Evolutionary conservation across 1,140 invertebrate species (phyloP).

Genomic region (Stenopsyche tienmushanensis): DNA sequence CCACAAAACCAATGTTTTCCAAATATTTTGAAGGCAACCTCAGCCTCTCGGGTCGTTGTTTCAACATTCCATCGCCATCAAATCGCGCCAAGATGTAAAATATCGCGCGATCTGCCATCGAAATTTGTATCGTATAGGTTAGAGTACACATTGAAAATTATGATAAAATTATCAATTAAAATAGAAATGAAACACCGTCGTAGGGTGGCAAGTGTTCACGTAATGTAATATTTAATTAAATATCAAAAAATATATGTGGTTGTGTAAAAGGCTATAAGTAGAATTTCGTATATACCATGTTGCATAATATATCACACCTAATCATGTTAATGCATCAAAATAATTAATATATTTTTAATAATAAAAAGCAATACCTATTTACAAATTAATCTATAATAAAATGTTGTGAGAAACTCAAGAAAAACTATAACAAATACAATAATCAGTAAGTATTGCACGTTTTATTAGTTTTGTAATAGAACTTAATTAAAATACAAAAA

Average conservation of each 20-base stretch:
- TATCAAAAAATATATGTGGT: neutral
- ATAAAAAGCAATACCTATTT: neutral
- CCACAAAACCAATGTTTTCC: neutral
- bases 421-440: neutral
- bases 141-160: no score
- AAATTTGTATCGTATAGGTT: no score
- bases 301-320: neutral
- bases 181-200: no score
- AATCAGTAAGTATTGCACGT: neutral
- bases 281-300: neutral
- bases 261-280: slow-evolving; percentile 22
- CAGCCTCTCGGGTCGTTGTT: no score
- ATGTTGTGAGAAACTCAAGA: neutral
- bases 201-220: neutral
- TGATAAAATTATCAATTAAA: no score
- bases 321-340: neutral
- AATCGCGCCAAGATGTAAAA: neutral
- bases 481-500: no score
- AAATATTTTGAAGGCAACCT: no score
- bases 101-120: no score
- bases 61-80: no score
- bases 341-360: slow-evolving; percentile 6
- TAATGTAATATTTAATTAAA: neutral
- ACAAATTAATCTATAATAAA: neutral
- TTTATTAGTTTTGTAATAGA: neutral